These are phyloP conservation scores for Oncorhynchus nerka DNA, from an alignment of 2,113 vertebrate genomes.

Conservation along the genomic window DNA sequence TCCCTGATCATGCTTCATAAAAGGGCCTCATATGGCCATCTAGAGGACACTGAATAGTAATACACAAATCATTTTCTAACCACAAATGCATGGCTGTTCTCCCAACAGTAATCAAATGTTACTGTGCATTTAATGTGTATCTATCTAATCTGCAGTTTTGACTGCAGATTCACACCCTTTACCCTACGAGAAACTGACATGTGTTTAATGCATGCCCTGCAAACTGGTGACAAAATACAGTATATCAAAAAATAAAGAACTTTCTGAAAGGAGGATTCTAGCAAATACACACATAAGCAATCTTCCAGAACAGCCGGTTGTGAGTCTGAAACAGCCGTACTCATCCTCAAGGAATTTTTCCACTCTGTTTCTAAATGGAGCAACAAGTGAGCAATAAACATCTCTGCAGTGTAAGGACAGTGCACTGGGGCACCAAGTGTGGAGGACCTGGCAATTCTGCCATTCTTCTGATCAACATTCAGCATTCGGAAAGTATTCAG, in stretches of 20 bases:
- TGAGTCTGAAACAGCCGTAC: neutral
- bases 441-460: conserved; percentile 23
- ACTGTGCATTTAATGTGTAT: too few relatives aligned
- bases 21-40: conserved; percentile 20
- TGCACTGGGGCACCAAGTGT: conserved; percentile 26
- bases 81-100: neutral
- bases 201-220: too few relatives aligned
- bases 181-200: too few relatives aligned
- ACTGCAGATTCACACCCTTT: too few relatives aligned
- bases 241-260: too few relatives aligned
- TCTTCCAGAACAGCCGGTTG: neutral
- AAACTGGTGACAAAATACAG: too few relatives aligned
- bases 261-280: too few relatives aligned
- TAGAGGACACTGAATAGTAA: conserved; percentile 11
- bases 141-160: too few relatives aligned
- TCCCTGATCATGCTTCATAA: neutral
- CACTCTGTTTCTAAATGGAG: conserved; percentile 22
- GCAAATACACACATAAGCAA: neutral
- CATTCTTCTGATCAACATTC: conserved; percentile 12
- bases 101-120: too few relatives aligned
- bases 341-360: conserved; percentile 23
- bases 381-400: conserved; percentile 21
- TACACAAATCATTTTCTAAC: neutral
- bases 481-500: too few relatives aligned
- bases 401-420: neutral